Conservation (phyloP, 1,140 invertebrate genomes). For the Centruroides sculpturatus region DNA sequence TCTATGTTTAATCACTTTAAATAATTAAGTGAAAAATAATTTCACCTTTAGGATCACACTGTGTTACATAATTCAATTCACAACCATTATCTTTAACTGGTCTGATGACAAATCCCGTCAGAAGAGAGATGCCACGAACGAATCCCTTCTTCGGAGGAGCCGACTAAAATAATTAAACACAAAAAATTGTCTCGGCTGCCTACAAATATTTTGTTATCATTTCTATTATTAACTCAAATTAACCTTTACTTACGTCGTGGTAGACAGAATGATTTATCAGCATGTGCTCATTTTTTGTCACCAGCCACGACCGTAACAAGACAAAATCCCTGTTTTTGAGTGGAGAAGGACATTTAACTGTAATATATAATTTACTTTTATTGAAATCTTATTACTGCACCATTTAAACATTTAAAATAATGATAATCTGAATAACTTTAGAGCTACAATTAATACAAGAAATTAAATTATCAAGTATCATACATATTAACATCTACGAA, state of each 20-base stretch:
- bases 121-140: conserved; percentile 52
- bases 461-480: too few relatives aligned
- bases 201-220: too few relatives aligned
- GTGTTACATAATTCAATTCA: conserved; percentile 66
- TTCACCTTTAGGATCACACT: conserved; percentile 67
- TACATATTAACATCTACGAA: too few relatives aligned
- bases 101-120: conserved; percentile 49
- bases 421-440: too few relatives aligned
- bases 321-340: conserved; percentile 82
- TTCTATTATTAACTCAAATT: too few relatives aligned
- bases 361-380: not conserved
- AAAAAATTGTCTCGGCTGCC: too few relatives aligned
- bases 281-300: conserved; percentile 63
- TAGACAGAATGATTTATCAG: conserved; percentile 81
- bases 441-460: too few relatives aligned
- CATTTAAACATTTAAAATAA: too few relatives aligned
- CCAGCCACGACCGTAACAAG: conserved; percentile 76
- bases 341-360: conserved; percentile 72
- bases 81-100: conserved; percentile 40
- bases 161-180: not conserved
- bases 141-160: conserved; percentile 58
- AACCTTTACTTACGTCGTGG: conserved; percentile 42
- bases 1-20: too few relatives aligned
- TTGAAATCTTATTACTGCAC: too few relatives aligned
- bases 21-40: not conserved